These are phyloP conservation scores for Equus przewalskii DNA, from an alignment of 2,113 vertebrate genomes.

Conservation along the genomic window DNA sequence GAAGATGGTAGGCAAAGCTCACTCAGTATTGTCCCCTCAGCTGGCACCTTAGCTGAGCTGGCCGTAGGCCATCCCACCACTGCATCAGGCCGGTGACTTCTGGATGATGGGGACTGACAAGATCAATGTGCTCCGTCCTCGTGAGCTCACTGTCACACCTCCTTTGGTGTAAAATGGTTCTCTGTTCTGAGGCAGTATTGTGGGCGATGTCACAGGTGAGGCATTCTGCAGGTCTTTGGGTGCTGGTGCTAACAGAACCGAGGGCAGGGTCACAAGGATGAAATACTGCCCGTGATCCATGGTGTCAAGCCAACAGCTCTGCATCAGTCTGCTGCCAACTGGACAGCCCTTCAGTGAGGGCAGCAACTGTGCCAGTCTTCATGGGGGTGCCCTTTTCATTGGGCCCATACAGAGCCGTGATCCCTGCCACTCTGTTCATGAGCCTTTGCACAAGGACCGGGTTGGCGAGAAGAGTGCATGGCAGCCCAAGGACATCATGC, in stretches of 20 bases:
- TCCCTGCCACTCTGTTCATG: neutral
- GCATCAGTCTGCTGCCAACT: neutral
- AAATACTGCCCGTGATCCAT: neutral
- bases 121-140: neutral
- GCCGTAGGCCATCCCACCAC: neutral
- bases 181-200: neutral
- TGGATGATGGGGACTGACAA: neutral
- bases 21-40: neutral
- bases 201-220: neutral
- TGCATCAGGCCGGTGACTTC: neutral
- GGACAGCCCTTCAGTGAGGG: neutral
- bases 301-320: neutral
- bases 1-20: neutral
- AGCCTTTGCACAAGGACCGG: neutral
- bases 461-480: no score
- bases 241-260: neutral
- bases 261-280: neutral
- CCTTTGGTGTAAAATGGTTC: neutral
- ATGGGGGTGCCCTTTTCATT: neutral
- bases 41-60: neutral
- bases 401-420: neutral
- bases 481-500: neutral
- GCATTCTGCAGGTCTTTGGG: neutral
- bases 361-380: neutral
- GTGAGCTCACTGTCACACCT: neutral